These are phyloP conservation scores for Cephus runcator DNA, from an alignment of 2,888 invertebrate species.

Conservation along the genomic window DNA sequence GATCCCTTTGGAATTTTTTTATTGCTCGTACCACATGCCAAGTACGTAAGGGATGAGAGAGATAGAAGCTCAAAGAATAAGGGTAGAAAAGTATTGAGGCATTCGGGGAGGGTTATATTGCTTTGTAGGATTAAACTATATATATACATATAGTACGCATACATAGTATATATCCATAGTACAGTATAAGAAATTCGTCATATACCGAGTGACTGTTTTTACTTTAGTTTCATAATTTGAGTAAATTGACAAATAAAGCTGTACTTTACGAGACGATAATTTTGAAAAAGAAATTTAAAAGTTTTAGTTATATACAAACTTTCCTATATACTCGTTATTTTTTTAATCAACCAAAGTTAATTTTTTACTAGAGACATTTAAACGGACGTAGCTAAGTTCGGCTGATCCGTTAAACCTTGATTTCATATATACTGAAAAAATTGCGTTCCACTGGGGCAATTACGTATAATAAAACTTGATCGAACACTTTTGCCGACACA, in stretches of 20 bases:
- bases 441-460: neutral
- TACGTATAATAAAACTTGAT: neutral
- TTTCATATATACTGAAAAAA: neutral
- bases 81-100: slow-evolving; percentile 13
- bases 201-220: neutral
- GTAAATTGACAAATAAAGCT: neutral
- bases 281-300: neutral
- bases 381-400: neutral
- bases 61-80: neutral
- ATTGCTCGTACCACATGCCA: neutral
- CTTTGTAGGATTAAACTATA: slow-evolving; percentile 33
- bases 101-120: slow-evolving; percentile 29
- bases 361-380: neutral
- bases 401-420: too few relatives aligned
- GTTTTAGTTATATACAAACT: neutral
- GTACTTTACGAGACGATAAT: neutral
- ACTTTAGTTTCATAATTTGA: neutral
- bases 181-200: neutral
- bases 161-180: neutral
- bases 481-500: neutral
- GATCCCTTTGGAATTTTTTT: neutral
- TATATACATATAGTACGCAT: neutral
- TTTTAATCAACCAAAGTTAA: neutral
- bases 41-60: neutral
- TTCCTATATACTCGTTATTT: neutral